phyloP scores from a whole-genome alignment of 2,888 invertebrate genomes.

The Ferrisia virgata region DNA sequence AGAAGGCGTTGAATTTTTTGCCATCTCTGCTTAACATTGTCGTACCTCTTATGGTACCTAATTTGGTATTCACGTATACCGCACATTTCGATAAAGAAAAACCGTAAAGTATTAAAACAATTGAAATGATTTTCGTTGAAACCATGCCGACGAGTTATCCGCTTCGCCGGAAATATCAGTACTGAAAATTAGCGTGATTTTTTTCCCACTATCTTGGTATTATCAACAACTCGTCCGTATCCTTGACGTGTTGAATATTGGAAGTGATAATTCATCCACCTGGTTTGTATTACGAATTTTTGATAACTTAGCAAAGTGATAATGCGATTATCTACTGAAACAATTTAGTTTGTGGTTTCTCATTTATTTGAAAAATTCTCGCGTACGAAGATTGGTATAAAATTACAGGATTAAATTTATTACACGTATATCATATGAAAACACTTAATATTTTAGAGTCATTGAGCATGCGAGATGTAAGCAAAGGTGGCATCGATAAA shows the following conservation, averaged over 20 bases:
- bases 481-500: background rate
- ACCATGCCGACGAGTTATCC: background rate
- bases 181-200: background rate
- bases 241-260: background rate
- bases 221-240: background rate
- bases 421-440: too few species aligned
- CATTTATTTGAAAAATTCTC: too few species aligned
- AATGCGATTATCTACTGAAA: background rate
- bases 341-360: too few species aligned
- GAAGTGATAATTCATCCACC: background rate
- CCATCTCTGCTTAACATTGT: constrained; percentile 50
- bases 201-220: background rate
- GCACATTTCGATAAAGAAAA: background rate
- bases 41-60: constrained; percentile 53
- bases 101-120: background rate
- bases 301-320: background rate
- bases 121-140: background rate
- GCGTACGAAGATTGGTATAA: background rate
- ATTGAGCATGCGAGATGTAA: background rate
- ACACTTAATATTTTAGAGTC: background rate
- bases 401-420: background rate
- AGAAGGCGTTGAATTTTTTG: constrained; percentile 52
- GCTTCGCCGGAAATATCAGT: background rate
- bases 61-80: constrained; percentile 50
- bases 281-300: background rate